Evolutionary conservation across 2,113 vertebrate species (phyloP).

Genomic region (Craseonycteris thonglongyai): DNA sequence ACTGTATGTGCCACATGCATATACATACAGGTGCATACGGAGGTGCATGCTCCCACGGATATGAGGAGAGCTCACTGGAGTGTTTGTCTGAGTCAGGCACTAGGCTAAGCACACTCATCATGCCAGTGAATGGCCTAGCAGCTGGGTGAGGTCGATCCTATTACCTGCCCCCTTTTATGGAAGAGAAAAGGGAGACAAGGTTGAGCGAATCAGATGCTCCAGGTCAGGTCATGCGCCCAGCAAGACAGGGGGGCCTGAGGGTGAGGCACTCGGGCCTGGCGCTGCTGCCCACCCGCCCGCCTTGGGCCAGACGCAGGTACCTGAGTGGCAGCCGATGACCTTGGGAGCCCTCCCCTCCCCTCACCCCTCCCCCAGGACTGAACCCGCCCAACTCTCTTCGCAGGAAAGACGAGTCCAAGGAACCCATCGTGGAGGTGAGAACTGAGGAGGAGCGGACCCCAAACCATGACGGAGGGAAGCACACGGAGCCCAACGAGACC

Average conservation of each 20-base stretch:
- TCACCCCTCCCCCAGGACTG: background rate
- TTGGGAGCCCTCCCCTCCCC: background rate
- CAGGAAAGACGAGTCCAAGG: constrained; percentile 98
- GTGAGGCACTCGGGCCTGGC: background rate
- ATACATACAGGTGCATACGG: too few species aligned
- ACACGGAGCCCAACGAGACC: constrained; percentile 95
- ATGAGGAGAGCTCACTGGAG: too few species aligned
- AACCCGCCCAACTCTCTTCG: constrained; percentile 14
- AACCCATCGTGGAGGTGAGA: constrained; percentile 95
- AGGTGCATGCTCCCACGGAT: too few species aligned
- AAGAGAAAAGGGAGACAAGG: background rate
- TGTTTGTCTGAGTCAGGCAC: background rate
- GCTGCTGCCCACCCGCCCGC: background rate
- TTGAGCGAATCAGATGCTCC: background rate
- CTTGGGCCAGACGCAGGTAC: background rate
- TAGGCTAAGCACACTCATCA: background rate
- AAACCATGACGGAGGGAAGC: constrained; percentile 94
- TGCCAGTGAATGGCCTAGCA: background rate
- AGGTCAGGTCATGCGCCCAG: background rate
- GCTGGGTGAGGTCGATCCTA: background rate
- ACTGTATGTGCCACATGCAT: too few species aligned
- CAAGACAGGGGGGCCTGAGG: background rate
- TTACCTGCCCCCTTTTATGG: background rate
- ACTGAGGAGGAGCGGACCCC: constrained; percentile 94
- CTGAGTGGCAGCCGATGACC: background rate